Base-by-base conservation (phyloP, 2,113 vertebrate species). In the Solea senegalensis region DNA sequence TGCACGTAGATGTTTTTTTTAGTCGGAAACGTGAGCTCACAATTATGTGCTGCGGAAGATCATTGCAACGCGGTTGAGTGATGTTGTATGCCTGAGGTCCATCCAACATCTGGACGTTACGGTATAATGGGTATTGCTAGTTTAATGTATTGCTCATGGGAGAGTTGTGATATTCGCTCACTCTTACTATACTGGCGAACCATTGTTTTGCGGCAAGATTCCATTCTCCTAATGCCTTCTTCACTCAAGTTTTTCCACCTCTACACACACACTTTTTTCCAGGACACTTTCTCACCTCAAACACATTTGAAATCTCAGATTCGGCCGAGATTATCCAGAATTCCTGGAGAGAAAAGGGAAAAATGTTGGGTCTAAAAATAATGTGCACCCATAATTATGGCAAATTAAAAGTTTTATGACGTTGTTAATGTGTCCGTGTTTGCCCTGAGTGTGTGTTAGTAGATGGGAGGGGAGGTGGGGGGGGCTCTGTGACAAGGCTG, bases 101-200 rank as follows among this genome's bases (percentile, higher is more conserved):
- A 34, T 34, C 34, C 34, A 34, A 34, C 78, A 76, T 81, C 78
- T 80, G 61, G 77, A 79, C 65, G 82, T 91, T 90, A 90, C 91
- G 93, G 91, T 92, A 91, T 91, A 91, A 93, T 89, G 84, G 75
- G 53, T 71, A 87, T 85, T 88, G 84, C 86, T 90, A 89, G 81
- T 66, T 88, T 91, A 89, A 90, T 70, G 81, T 90, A 89, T 89
- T 88, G 90, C 66, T 77, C 67, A 66, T 71, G 21, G 21, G 21
- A 21, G 86, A 80, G 81, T 87, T 86, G 84, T 92, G 91, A 93
- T 86, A 45, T 66, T 49, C 51, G 5, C 52, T 61, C n/a, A n/a
- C n/a, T n/a, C n/a, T n/a, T n/a, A n/a, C n/a, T n/a, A n/a, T n/a
- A n/a, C n/a, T n/a, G n/a, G n/a, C n/a, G n/a, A n/a, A n/a, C n/a